These are phyloP conservation scores for Achlya flavicornis DNA, from an alignment of 2,888 invertebrate genomes.

Conservation along the genomic window DNA sequence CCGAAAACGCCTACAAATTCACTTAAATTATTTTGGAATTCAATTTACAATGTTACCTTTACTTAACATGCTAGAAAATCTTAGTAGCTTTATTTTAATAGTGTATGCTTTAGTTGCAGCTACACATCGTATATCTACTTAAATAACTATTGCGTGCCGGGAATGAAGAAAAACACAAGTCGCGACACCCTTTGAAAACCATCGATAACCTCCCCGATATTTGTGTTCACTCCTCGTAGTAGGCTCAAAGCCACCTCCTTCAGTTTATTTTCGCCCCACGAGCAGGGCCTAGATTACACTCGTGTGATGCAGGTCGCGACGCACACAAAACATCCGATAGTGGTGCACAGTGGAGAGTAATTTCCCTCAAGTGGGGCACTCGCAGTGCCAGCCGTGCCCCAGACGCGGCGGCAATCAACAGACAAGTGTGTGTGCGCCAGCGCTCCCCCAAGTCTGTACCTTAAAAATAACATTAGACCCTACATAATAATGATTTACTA, in stretches of 20 bases:
- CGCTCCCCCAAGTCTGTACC: slow-evolving; percentile 45
- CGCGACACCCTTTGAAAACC: slow-evolving; percentile 28
- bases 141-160: not conserved
- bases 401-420: slow-evolving; percentile 60
- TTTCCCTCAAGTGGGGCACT: slow-evolving; percentile 73
- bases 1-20: not conserved
- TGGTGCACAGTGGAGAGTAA: slow-evolving; percentile 65
- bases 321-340: slow-evolving; percentile 64
- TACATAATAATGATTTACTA: slow-evolving; percentile 28
- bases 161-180: not conserved
- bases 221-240: slow-evolving; percentile 27
- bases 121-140: not conserved
- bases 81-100: no score
- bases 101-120: no score
- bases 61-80: not conserved
- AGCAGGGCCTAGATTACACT: slow-evolving; percentile 51
- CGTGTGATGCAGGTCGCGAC: slow-evolving; percentile 51
- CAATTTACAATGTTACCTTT: not conserved
- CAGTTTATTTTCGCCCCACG: slow-evolving; percentile 15
- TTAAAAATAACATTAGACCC: slow-evolving; percentile 55
- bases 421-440: slow-evolving; percentile 52
- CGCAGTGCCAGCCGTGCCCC: slow-evolving; percentile 39
- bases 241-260: slow-evolving; percentile 17
- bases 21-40: not conserved
- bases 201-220: slow-evolving; percentile 48